These are phyloP conservation scores for Sphenodon punctatus DNA, from an alignment of 2,797 vertebrate genomes.

Conservation along the genomic window DNA sequence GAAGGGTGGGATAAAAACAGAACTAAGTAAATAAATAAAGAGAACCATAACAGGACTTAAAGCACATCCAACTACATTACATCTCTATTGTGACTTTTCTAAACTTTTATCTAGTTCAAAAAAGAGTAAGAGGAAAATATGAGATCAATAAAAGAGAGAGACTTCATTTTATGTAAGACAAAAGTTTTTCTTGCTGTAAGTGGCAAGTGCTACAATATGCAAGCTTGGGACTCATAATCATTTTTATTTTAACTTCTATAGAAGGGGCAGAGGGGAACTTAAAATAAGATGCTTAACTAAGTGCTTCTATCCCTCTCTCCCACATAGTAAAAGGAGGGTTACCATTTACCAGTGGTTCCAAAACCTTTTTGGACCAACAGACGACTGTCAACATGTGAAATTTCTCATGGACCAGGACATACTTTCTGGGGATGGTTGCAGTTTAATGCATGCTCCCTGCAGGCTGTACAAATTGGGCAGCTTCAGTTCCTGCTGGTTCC, in stretches of 20 bases:
- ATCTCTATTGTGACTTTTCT: not conserved
- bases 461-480: too few relatives aligned
- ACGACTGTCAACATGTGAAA: too few relatives aligned
- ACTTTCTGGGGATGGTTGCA: too few relatives aligned
- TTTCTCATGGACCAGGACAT: too few relatives aligned
- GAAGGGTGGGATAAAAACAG: too few relatives aligned
- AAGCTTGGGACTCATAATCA: too few relatives aligned
- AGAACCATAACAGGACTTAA: not conserved
- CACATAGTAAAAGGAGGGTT: not conserved
- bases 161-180: slow-evolving; percentile 14
- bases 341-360: too few relatives aligned
- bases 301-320: not conserved
- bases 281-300: too few relatives aligned
- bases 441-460: too few relatives aligned
- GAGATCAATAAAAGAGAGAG: slow-evolving; percentile 7
- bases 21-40: not conserved
- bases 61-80: not conserved
- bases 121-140: not conserved
- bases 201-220: too few relatives aligned
- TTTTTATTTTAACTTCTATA: too few relatives aligned
- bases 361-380: too few relatives aligned
- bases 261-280: not conserved
- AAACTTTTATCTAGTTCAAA: not conserved
- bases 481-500: not conserved
- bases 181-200: slow-evolving; percentile 15